A percentile compares a stretch with the other conserved stretches of the same genome.
Conservation (phyloP, 1,140 invertebrate species). For the Drosophila littoralis region DNA sequence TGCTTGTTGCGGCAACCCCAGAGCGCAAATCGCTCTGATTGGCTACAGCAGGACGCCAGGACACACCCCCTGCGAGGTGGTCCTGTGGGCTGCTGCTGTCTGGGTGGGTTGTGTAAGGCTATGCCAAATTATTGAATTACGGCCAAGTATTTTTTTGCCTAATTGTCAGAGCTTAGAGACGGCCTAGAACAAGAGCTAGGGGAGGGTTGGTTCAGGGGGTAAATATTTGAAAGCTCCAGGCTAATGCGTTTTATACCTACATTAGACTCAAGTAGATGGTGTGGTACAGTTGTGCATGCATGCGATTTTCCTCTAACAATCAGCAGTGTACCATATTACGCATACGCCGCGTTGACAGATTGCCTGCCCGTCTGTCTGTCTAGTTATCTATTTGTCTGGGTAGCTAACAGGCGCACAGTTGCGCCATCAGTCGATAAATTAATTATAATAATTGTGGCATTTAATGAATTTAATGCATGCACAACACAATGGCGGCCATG, state of each 20-base stretch:
- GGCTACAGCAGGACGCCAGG: conserved; percentile 35
- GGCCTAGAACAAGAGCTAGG: too few relatives aligned
- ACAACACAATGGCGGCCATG: conserved; percentile 78
- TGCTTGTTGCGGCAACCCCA: conserved; percentile 28
- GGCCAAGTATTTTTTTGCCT: conserved; percentile 65
- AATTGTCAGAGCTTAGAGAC: conserved; percentile 42
- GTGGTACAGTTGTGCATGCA: conserved; percentile 63
- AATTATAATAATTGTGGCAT: conserved; percentile 85
- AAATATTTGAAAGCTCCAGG: background rate
- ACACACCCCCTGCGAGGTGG: conserved; percentile 45
- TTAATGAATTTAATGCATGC: conserved; percentile 83
- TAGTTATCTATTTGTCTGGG: conserved; percentile 16
- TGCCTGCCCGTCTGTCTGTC: background rate
- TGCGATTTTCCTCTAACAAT: conserved; percentile 3
- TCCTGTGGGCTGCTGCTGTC: conserved; percentile 2
- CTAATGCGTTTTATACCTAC: conserved; percentile 34
- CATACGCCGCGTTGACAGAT: conserved; percentile 26
- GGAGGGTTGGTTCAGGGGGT: too few relatives aligned
- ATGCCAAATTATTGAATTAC: conserved; percentile 75
- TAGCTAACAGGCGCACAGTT: conserved; percentile 12
- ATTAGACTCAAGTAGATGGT: conserved; percentile 23
- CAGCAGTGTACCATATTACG: conserved; percentile 14
- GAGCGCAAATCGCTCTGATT: conserved; percentile 35
- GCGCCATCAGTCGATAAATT: conserved; percentile 76
- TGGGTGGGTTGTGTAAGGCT: conserved; percentile 52